A percentile compares a stretch with the other conserved stretches of the same genome.
These are phyloP conservation scores for Drusus annulatus DNA, from an alignment of 1,140 invertebrate genomes.

Conservation along the genomic window DNA sequence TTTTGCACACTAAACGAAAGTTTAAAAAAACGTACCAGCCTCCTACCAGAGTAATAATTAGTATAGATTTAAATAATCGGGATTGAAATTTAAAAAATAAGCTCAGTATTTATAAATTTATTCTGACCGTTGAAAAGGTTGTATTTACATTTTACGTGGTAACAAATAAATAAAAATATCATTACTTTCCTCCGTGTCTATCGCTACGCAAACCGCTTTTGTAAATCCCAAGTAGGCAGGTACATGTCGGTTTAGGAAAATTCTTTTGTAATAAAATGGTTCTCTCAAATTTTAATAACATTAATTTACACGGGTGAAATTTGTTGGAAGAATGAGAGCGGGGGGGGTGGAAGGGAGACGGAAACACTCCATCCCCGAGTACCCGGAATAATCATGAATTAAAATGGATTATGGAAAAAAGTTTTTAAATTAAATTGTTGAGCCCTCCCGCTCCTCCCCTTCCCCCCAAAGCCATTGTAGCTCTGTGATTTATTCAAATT, in stretches of 20 bases:
- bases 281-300: conserved; percentile 48
- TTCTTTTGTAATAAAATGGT: conserved; percentile 45
- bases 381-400: conserved; percentile 48
- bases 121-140: too few relatives aligned
- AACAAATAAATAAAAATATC: too few relatives aligned
- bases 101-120: too few relatives aligned
- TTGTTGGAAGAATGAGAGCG: conserved; percentile 7
- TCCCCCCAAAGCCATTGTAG: conserved; percentile 2
- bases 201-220: too few relatives aligned
- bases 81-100: too few relatives aligned
- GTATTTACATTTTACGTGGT: too few relatives aligned
- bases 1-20: too few relatives aligned
- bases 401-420: conserved; percentile 55
- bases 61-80: too few relatives aligned
- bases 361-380: conserved; percentile 19
- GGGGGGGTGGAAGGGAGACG: conserved; percentile 4
- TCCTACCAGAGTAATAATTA: too few relatives aligned
- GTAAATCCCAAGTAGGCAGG: not conserved
- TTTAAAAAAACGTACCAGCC: too few relatives aligned
- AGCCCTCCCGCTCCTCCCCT: not conserved
- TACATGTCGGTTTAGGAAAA: conserved; percentile 25
- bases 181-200: too few relatives aligned
- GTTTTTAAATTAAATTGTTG: conserved; percentile 51
- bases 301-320: conserved; percentile 47
- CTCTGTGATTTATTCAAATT: conserved; percentile 27